These are phyloP conservation scores for Oophaga sylvatica DNA, from an alignment of 2,797 vertebrate genomes.

Conservation along the genomic window DNA sequence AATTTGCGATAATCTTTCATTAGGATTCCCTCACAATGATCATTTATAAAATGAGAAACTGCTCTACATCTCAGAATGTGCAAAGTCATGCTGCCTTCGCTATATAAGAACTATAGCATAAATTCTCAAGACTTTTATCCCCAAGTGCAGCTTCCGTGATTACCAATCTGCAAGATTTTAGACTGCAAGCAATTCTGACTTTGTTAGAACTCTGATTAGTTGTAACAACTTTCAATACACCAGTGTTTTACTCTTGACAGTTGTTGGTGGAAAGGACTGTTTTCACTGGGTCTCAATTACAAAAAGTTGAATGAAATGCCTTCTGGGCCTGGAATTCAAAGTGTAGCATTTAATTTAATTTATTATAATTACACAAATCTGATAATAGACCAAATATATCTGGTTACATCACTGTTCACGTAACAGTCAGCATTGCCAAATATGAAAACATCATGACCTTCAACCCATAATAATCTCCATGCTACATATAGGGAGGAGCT, in stretches of 20 bases:
- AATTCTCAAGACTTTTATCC: not conserved
- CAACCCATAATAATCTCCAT: too few relatives aligned
- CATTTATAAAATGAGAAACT: too few relatives aligned
- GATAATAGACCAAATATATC: not conserved
- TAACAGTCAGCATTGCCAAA: too few relatives aligned
- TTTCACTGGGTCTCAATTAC: not conserved
- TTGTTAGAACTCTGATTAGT: not conserved
- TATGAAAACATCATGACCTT: too few relatives aligned
- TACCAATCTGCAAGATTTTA: not conserved
- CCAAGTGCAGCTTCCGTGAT: not conserved
- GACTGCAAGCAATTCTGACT: not conserved
- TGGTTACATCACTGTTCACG: not conserved
- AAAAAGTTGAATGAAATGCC: not conserved
- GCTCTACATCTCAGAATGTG: not conserved
- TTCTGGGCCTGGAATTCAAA: not conserved
- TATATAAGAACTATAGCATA: not conserved
- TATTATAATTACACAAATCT: not conserved
- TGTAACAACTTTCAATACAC: conserved; percentile 10
- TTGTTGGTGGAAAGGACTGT: not conserved
- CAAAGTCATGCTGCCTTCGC: not conserved
- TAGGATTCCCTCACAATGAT: too few relatives aligned
- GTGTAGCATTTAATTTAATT: not conserved
- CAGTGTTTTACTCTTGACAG: not conserved
- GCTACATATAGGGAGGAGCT: too few relatives aligned
- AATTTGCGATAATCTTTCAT: too few relatives aligned